Evolutionary conservation across 2,797 vertebrate species (phyloP), one percentile per base, ranked within the genome.

Genomic region (Poliocrania exsul): DNA sequence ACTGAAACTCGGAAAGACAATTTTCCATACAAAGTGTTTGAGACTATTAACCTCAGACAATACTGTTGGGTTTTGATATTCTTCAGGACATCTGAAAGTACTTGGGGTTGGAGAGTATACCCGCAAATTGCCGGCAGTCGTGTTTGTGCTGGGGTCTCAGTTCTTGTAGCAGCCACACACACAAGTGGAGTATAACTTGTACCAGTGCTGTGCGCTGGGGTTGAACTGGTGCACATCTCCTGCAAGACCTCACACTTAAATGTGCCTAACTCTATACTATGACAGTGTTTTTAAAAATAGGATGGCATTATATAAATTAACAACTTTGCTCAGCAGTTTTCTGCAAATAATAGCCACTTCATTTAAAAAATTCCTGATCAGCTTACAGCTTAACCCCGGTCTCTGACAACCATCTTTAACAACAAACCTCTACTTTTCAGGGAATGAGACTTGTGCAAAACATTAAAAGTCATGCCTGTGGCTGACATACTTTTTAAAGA

Each of bases 321-420:
- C 19, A 57, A 65, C 54, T 91, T 96, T 95, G 88, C 82, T 95
- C 97, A 96, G 96, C 96, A 96, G 95, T 97, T 98, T 98, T 90
- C 94, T 93, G 73, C 94, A 96, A 97, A 98, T 98, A 98, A 98
- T 98, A 98, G 94, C 96, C 26, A 96, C 97, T 97, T 99, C 98
- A 99, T 98, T 99, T 98, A 98, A 97, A 97, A 98, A 98, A 99
- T 98, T 99, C 98, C 98, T 98, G 95, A 97, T 98, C 97, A 94
- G 98, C 98, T 99, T 99, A 99, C 62, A 93, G 97, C 96, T 96
- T 97, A 97, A 97, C 96, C 92, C 96, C 92, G 91, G 83, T 75
- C 83, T 82, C 44, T 92, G 93, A 94, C 93, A 93, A 90, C 90
- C 83, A 60, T 96, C 97, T 97, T 98, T 97, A 98, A 96, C 94